Evolutionary conservation across 2,797 vertebrate species (phyloP), one percentile per base, ranked within the genome.

Genomic region (Leptatherina wallacei): DNA sequence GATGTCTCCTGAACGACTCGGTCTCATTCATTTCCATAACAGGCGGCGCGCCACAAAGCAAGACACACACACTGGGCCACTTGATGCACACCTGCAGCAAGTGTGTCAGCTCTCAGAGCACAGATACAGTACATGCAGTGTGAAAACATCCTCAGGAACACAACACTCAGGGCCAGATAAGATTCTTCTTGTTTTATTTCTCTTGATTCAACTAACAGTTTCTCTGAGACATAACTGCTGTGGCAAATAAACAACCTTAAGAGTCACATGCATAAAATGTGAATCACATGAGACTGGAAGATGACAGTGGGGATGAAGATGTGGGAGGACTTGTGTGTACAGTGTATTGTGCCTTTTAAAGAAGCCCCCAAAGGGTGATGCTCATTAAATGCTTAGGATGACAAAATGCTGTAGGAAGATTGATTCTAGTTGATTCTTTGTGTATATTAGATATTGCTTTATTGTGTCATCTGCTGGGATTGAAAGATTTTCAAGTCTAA

Each of bases 211-310:
- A 88, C 90, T 93, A 92, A 91, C 91, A 86, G 87, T 87, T 90
- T 88, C 89, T 92, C 85, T 91, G 91, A 94, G 91, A 94, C 92
- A 92, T 83, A 91, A 83, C 67, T 78, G 87, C 85, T 82, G 89
- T 91, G 90, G 87, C 91, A 92, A 93, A 94, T 88, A 85, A 93
- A 95, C 87, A 93, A 93, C 90, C 86, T 86, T 94, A 90, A 92
- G 87, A 93, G 88, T 94, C 90, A 93, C 94, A 95, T 95, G 94
- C 94, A 95, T 91, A 92, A 91, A 93, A 88, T 91, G 87, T 86
- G 85, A 89, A 86, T 91, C 81, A 87, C 81, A 88, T 88, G 85
- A 92, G 80, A 77, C 71, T 83, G 82, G 74, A 78, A 75, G 69
- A 90, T 87, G 82, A 89, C 32, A n/a, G 63, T 80, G 80, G 65